These are phyloP conservation scores for Coelinius sp. DNA, from an alignment of 2,888 invertebrate genomes.

Conservation along the genomic window DNA sequence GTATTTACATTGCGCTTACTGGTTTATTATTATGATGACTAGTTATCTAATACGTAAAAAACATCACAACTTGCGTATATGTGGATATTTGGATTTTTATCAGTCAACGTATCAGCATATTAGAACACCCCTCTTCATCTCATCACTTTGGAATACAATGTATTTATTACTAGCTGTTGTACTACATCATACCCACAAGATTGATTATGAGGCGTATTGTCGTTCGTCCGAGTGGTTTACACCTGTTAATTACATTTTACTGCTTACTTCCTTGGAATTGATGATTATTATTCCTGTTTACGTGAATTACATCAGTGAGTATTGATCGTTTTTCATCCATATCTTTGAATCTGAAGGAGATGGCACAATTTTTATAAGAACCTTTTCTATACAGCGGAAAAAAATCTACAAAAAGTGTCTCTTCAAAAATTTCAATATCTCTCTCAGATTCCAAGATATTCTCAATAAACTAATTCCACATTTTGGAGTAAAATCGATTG, in stretches of 20 bases:
- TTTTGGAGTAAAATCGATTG: no score
- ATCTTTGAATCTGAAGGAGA: no score
- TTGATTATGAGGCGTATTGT: slow-evolving; percentile 72
- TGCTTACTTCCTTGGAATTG: slow-evolving; percentile 72
- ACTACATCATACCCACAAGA: slow-evolving; percentile 66
- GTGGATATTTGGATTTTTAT: slow-evolving; percentile 80
- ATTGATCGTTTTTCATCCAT: slow-evolving; percentile 61
- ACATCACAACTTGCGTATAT: slow-evolving; percentile 76
- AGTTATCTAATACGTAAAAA: slow-evolving; percentile 74
- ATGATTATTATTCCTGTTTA: slow-evolving; percentile 71
- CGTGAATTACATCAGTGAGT: slow-evolving; percentile 75
- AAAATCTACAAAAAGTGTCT: no score
- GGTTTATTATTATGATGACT: slow-evolving; percentile 60
- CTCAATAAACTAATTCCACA: no score
- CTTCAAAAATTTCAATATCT: no score
- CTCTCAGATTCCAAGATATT: no score
- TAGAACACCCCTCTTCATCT: slow-evolving; percentile 76
- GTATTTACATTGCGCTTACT: slow-evolving; percentile 65
- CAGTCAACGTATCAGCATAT: slow-evolving; percentile 75
- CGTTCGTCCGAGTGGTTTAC: slow-evolving; percentile 65
- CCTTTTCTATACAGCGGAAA: no score
- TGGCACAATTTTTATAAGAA: no score
- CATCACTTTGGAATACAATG: slow-evolving; percentile 73
- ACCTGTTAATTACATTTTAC: slow-evolving; percentile 69
- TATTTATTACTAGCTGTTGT: slow-evolving; percentile 63